These are phyloP conservation scores for Suricata suricatta DNA, from an alignment of 2,113 vertebrate species.

Conservation along the genomic window DNA sequence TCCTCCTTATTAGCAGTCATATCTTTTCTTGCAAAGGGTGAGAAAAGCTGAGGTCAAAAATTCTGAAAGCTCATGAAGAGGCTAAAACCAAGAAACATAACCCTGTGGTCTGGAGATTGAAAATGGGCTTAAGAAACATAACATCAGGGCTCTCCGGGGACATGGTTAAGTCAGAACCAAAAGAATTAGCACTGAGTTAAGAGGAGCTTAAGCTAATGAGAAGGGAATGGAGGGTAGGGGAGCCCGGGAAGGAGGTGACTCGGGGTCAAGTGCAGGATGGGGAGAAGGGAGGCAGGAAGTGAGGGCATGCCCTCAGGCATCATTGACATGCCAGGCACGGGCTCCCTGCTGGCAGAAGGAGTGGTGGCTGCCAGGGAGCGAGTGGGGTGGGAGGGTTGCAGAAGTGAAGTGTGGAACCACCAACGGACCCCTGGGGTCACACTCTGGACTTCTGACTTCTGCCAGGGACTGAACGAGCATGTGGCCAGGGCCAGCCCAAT, in stretches of 20 bases:
- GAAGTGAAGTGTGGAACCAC: neutral
- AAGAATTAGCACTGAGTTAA: conserved; percentile 19
- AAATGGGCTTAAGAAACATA: conserved; percentile 1
- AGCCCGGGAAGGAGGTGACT: neutral
- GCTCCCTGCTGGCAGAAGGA: neutral
- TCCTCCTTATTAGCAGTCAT: neutral
- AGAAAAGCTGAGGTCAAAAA: conserved; percentile 19
- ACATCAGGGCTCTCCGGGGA: neutral
- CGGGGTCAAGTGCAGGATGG: neutral
- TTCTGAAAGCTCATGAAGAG: conserved; percentile 18
- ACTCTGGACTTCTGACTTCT: neutral
- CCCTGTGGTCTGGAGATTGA: neutral
- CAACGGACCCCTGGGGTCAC: neutral
- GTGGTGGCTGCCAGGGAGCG: neutral
- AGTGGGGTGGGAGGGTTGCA: no score
- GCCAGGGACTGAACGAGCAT: neutral
- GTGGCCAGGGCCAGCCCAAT: neutral
- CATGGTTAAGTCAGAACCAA: conserved; percentile 15
- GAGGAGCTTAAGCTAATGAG: conserved; percentile 13
- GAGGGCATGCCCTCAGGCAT: no score
- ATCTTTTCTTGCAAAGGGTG: neutral
- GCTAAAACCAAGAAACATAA: neutral
- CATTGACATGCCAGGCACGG: rapidly evolving
- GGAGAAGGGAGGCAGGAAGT: rapidly evolving
- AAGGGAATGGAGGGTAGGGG: neutral